Conservation (phyloP, 2,888 invertebrate species). For the Aproaerema taeniolella region DNA sequence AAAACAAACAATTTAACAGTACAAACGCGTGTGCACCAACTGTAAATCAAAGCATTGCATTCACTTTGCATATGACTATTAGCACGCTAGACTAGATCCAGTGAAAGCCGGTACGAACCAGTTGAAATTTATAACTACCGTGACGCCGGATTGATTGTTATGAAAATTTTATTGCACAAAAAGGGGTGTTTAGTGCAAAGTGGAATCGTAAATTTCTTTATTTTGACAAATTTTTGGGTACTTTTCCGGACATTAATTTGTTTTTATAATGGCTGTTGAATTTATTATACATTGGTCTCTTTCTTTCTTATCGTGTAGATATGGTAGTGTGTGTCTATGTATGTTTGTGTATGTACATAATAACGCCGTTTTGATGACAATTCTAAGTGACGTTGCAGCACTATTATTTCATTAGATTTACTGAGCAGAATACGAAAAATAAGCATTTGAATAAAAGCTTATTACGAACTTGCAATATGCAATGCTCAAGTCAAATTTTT, state of each 20-base stretch:
- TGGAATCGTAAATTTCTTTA: constrained; percentile 2
- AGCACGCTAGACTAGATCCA: constrained; percentile 25
- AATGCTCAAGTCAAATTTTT: too few species aligned
- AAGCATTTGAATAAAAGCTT: too few species aligned
- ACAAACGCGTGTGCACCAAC: constrained; percentile 35
- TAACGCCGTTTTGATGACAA: too few species aligned
- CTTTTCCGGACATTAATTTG: neutral
- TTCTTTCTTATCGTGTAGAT: too few species aligned
- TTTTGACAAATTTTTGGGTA: too few species aligned
- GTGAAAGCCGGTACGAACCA: constrained; percentile 21
- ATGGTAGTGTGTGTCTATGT: too few species aligned
- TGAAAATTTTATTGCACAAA: constrained; percentile 6
- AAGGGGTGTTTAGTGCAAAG: constrained; percentile 3
- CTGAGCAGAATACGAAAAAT: too few species aligned
- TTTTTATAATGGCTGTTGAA: neutral
- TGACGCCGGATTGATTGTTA: constrained; percentile 9
- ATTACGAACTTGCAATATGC: too few species aligned
- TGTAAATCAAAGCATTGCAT: constrained; percentile 52
- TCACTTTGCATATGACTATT: constrained; percentile 50
- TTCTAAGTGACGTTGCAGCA: too few species aligned
- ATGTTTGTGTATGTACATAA: too few species aligned
- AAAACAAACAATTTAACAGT: constrained; percentile 11
- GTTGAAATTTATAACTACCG: constrained; percentile 9
- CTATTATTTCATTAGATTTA: too few species aligned
- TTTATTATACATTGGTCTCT: too few species aligned